Evolutionary conservation across 2,113 vertebrate genomes (phyloP), one percentile per base, ranked within the genome.

Genomic region (Chloropsis cyanopogon): DNA sequence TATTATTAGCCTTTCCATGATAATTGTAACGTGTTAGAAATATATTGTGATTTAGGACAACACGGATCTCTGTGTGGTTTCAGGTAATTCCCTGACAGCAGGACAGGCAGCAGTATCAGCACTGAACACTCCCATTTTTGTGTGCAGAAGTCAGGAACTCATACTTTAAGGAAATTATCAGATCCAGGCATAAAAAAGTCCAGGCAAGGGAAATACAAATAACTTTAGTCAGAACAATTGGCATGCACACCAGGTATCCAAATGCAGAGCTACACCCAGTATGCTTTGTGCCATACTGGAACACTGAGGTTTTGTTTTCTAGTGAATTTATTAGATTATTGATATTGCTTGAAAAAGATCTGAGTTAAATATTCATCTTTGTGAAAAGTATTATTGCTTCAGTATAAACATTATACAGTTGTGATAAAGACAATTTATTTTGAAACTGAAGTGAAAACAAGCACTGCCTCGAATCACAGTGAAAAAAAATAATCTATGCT

Each of bases 391-490:
- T 82, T 94, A 82, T 37, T 82, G 80, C 78, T 90, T 84, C 83
- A 91, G 35, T 65, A 80, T 73, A 96, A 96, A 89, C 49, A 85
- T 61, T 59, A 72, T 68, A 84, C 66, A 78, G 68, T 41, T 87
- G 44, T 65, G 49, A 93, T 75, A 96, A 92, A 91, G 77, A 84
- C 33, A 85, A 90, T 81, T 93, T 89, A 75, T 92, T 89, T 88
- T 70, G 56, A 88, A 96, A 68, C 47, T 56, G 50, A 96, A 86
- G 49, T 64, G 66, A 88, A 95, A 95, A 92, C 73, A 95, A 84
- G 68, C 35, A 63, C 33, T 31, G 25, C 57, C 50, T 69, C 13
- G 11, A 95, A 87, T 92, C 46, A 84, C n/a, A 60, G 75, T 39
- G 33, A 72, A 80, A 86, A 86, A 77, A 77, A 64, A 65, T 12